Conservation (phyloP, 2,888 invertebrate genomes). For the Rhamphomyia laevipes region DNA sequence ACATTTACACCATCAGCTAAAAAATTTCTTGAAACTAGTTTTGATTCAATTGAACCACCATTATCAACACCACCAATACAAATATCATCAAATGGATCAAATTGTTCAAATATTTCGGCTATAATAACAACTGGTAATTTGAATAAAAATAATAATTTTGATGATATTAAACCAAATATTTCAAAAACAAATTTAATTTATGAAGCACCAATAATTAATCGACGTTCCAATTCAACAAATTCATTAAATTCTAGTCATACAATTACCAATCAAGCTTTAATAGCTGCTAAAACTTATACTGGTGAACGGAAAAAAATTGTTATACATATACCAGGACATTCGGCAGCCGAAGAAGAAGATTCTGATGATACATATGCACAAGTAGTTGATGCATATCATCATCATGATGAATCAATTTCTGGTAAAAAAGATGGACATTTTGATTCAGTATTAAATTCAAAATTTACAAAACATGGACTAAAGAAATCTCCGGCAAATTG, state of each 20-base stretch:
- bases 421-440: conserved; percentile 11
- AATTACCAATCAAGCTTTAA: neutral
- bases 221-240: neutral
- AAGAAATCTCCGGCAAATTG: too few relatives aligned
- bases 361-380: conserved; percentile 1
- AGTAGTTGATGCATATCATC: neutral
- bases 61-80: neutral
- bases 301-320: conserved; percentile 20
- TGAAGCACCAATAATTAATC: conserved; percentile 12
- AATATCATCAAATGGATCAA: too few relatives aligned
- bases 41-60: conserved; percentile 16
- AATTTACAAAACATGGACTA: neutral
- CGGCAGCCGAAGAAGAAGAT: conserved; percentile 7
- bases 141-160: neutral
- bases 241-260: conserved; percentile 5
- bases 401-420: neutral
- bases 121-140: neutral
- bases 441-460: conserved; percentile 12
- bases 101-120: too few relatives aligned
- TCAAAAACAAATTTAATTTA: conserved; percentile 20
- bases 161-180: conserved; percentile 12
- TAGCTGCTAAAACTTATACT: conserved; percentile 9
- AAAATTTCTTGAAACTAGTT: conserved; percentile 20
- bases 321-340: conserved; percentile 17
- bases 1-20: conserved; percentile 17